Percentiles rank a stretch among this genome's conserved stretches.
Conservation (phyloP, 2,888 invertebrate genomes). For the Phalera bucephala region DNA sequence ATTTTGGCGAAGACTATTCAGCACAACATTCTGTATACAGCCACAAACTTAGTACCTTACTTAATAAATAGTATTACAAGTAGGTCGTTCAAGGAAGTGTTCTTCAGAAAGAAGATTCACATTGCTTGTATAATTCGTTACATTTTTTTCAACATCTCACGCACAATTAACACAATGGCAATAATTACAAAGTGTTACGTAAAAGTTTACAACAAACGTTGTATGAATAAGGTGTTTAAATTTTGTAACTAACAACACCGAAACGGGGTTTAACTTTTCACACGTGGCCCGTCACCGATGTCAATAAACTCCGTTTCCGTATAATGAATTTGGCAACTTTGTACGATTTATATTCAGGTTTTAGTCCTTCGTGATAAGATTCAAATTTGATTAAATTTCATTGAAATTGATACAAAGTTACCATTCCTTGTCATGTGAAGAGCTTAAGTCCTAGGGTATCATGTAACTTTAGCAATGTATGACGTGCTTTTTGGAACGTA, state of each 20-base stretch:
- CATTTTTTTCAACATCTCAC: slow-evolving; percentile 42
- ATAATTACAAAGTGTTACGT: slow-evolving; percentile 58
- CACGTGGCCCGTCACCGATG: slow-evolving; percentile 42
- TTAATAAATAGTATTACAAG: too few relatives aligned
- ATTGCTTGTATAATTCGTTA: slow-evolving; percentile 31
- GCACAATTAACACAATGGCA: slow-evolving; percentile 64
- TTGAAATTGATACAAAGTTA: neutral
- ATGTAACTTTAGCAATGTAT: neutral
- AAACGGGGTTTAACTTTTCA: slow-evolving; percentile 48
- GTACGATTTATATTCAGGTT: neutral
- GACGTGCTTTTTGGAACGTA: neutral
- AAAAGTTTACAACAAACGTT: slow-evolving; percentile 48
- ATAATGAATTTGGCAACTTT: slow-evolving; percentile 7
- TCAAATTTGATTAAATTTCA: neutral
- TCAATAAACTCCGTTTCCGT: slow-evolving; percentile 46
- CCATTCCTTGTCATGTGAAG: neutral
- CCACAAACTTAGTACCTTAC: too few relatives aligned
- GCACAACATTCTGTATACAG: too few relatives aligned
- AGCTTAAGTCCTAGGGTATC: neutral
- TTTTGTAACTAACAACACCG: slow-evolving; percentile 42
- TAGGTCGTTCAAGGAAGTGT: slow-evolving; percentile 3
- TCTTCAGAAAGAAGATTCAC: neutral
- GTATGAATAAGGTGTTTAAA: slow-evolving; percentile 61
- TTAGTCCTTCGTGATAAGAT: neutral
- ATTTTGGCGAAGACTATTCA: too few relatives aligned